Evolutionary conservation across 2,888 invertebrate genomes (phyloP), one percentile per base, ranked within the genome.

Genomic region (Epirrhoe alternata): DNA sequence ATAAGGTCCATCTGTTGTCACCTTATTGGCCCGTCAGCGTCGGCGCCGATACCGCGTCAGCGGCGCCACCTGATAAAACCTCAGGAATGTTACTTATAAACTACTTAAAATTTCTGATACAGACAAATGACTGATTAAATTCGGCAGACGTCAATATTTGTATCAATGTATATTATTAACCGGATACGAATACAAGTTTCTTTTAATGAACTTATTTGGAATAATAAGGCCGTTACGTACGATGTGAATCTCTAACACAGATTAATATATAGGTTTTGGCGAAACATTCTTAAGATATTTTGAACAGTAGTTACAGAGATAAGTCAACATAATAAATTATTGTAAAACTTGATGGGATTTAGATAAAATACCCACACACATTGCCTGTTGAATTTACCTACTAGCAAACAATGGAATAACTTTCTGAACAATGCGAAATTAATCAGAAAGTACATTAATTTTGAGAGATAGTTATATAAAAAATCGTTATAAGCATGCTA

Each of bases 101-200:
- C 75, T 80, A 77, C 68, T 76, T 71, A 76, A 79, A 70, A 72
- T 52, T 66, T 64, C 60, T 60, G 57, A 66, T 79, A 83, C 80
- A 83, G 84, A 82, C 76, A 81, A 80, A 78, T 68, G 68, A 74
- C 60, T 61, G 16, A 65, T 68, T 66, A 52, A 60, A 69, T 76
- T 83, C 76, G 60, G 67, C 69, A 79, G 78, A 77, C 77, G 73
- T 77, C 77, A 81, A 80, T 81, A 82, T 85, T 80, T 80, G 75
- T 79, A 76, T 78, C 76, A 75, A 72, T 74, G 64, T 71, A 72
- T 77, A 62, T 71, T 74, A 72, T 66, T 65, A 78, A 59, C 70
- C 75, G 76, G 79, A 80, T 76, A 71, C 76, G 78, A 78, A 80
- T 73, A 78, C 64, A 74, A 76, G 83, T 83, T 82, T 77, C 69